Conservation (phyloP, 2,113 vertebrate species). For the Macrotis lagotis region DNA sequence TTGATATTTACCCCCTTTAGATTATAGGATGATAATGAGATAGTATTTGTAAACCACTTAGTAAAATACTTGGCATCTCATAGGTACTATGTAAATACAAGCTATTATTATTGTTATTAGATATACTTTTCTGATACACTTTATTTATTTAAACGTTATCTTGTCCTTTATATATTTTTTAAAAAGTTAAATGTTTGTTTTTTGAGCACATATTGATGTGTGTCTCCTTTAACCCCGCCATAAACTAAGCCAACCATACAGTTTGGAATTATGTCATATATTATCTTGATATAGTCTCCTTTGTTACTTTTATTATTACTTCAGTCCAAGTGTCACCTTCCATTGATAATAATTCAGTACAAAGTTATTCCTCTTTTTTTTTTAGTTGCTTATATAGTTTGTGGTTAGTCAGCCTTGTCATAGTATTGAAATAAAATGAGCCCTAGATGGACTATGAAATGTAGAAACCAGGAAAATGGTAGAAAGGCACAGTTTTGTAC, state of each 20-base stretch:
- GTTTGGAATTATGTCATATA: slow-evolving; percentile 41
- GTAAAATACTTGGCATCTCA: no score
- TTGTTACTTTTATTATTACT: slow-evolving; percentile 60
- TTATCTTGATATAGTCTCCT: slow-evolving; percentile 55
- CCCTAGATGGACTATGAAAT: background rate
- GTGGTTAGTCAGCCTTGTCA: slow-evolving; percentile 42
- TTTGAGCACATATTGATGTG: slow-evolving; percentile 32
- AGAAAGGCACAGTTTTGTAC: background rate
- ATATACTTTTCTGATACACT: slow-evolving; percentile 49
- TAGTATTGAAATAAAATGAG: slow-evolving; percentile 59
- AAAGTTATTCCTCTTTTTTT: slow-evolving; percentile 39
- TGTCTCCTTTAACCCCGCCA: slow-evolving; percentile 47
- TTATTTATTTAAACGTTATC: slow-evolving; percentile 56
- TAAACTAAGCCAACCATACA: slow-evolving; percentile 56
- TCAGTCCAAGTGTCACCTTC: slow-evolving; percentile 49
- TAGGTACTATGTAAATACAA: no score
- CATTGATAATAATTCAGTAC: slow-evolving; percentile 54
- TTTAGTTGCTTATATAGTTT: slow-evolving; percentile 24
- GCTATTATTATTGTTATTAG: background rate
- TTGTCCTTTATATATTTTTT: no score
- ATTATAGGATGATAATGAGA: no score
- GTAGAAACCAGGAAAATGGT: background rate
- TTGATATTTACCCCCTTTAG: no score
- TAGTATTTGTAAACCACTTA: no score
- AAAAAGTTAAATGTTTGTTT: background rate